Base-by-base conservation (phyloP, 2,797 vertebrate species). In the Eutrigla gurnardus region DNA sequence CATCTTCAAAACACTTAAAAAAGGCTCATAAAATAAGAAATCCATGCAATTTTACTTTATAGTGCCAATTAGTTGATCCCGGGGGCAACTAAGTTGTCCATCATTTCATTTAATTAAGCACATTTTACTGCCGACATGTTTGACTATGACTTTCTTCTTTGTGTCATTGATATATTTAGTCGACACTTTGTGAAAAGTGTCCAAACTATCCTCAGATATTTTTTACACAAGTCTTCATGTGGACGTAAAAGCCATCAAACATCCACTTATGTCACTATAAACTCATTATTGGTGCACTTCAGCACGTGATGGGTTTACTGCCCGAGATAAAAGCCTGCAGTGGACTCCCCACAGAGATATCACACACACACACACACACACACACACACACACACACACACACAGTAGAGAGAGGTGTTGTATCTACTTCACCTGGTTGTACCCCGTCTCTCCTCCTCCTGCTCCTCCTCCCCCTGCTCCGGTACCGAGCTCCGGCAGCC, bases 401-500 rank as follows among this genome's bases (percentile, higher is more conserved):
- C 47, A 46, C 33, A 15, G 11, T 0, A 7, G 10, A 25, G 0
- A 18, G 4, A 54, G 46, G 8, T 9, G 2, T 25, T 18, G 0
- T 65, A 0, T 78, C 1, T 53, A 79, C 73, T 76, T 82, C 75
- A 92, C 91, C 91, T 93, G 90, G 68, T 73, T 82, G 72, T 40
- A 2, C 35, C 57, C 46, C 0, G 78, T 18, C 65, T 80, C 83
- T 66, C 58, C 85, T 66, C 46, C 65, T 54, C 52, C 52, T 33
- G 6, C 68, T 65, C 42, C 76, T 36, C 18, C 89, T 2, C 3
- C 80, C 10, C 76, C 87, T 0, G 53, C 69, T 33, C 75, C 86
- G 35, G 42, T 7, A 1, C 88, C 90, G 59, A 82, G 89, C 88
- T 92, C 92, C 60, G 91, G 90, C 39, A 90, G 84, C 74, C 61